Base-by-base conservation (phyloP, 1,140 invertebrate species). In the Zaprionus taronus region DNA sequence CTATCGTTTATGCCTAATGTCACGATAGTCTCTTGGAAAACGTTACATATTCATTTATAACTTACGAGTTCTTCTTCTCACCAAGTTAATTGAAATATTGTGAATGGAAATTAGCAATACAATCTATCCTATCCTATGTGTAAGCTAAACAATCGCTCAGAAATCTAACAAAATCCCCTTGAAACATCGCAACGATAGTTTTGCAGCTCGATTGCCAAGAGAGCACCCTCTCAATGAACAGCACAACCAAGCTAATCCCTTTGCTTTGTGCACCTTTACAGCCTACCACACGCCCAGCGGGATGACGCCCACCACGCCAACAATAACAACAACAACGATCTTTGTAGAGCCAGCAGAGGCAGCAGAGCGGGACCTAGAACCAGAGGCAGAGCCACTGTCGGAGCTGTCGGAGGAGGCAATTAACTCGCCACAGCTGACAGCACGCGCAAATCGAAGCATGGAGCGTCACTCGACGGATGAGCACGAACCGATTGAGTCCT, bases 401-500 rank as follows among this genome's bases (percentile, higher is more conserved):
- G 47, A 51, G 47, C 47, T 20, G 11, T 51, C 47, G 20, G 47
- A 51, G 22, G 41, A 47, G 41, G 41, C 41, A 47, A n/a, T 17
- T 7, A 47, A 47, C 41, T 47, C 41, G n/a, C 41, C 41, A 17
- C 41, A 47, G 41, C 41, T 47, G 41, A 5, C 41, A 7, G n/a
- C 41, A 17, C 41, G 41, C 6, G n/a, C 7, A 2, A n/a, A 47
- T 47, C 41, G 41, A 6, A 20, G 11, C 47, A 12, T 24, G 47
- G 47, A 85, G 9, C 83, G 70, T 0, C 70, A 78, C 47, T 93
- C 76, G 26, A 86, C 91, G n/a, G 93, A 94, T 2, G 95, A 95
- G 20, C 84, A 94, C 2, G 95, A 95, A 20, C 93, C 95, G 14
- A 94, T 94, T 22, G 95, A 96, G 74, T 97, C 96, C n/a, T 97